Evolutionary conservation across 2,888 invertebrate genomes (phyloP).

Genomic region (Noctua janthina): DNA sequence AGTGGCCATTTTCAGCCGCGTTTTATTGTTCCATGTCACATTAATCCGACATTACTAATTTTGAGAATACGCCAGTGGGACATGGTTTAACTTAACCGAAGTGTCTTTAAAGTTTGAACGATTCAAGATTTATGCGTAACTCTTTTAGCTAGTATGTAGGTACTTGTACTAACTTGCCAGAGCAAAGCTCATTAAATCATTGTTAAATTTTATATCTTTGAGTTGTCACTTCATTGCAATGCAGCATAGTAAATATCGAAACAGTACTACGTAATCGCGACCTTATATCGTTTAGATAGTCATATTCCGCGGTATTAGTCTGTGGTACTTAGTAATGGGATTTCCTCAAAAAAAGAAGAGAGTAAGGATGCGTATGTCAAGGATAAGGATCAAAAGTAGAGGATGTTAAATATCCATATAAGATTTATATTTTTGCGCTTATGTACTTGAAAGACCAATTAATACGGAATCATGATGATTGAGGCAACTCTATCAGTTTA

Average conservation of each 20-base stretch:
- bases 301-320: background rate
- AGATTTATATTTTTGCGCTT: background rate
- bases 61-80: constrained; percentile 50
- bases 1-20: constrained; percentile 61
- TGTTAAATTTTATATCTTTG: background rate
- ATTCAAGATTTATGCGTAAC: constrained; percentile 12
- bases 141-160: constrained; percentile 7
- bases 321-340: background rate
- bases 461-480: background rate
- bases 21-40: constrained; percentile 64
- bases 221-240: constrained; percentile 5
- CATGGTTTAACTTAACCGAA: constrained; percentile 6
- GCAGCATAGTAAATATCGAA: background rate
- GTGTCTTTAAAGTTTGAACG: constrained; percentile 21
- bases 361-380: too few relatives aligned
- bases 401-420: background rate
- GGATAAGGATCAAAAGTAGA: background rate
- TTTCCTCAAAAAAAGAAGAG: background rate
- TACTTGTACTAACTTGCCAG: constrained; percentile 6
- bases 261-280: background rate
- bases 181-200: background rate
- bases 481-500: background rate
- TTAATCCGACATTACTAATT: constrained; percentile 61
- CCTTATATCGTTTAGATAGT: background rate
- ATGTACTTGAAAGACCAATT: background rate